Evolutionary conservation across 2,888 invertebrate genomes (phyloP), one percentile per base, ranked within the genome.

Genomic region (Alcis repandata): DNA sequence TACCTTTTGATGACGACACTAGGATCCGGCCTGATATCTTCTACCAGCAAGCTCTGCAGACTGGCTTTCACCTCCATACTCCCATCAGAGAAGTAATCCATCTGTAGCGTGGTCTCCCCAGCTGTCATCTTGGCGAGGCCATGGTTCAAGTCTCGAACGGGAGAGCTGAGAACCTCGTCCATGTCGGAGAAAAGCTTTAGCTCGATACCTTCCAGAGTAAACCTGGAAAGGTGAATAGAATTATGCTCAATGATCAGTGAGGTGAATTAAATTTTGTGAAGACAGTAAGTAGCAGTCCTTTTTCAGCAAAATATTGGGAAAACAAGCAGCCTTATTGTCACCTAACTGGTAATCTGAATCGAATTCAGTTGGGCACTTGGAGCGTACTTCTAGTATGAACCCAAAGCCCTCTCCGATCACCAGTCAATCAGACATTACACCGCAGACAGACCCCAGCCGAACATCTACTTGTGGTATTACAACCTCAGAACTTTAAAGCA

Each of bases 131-230:
- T 95, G 8, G 96, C 96, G 4, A 97, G 86, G 0, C 96, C 96
- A 68, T 95, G 96, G 82, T 95, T 96, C 70, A 95, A 77, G 78
- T 96, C 96, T 3, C 96, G 91, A 0, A 96, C 96, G 0, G 97
- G 96, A 0, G 96, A 96, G 79, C 96, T 96, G 8, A 97, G 85
- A 0, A 96, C 93, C 84, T 97, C 97, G 61, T 96, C 96, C 72
- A 95, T 95, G 79, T 97, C 97, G 19, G 95, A 95, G 85, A 96
- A 97, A 0, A 97, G 87, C 73, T 95, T 95, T 1, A 97, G 75
- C 72, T 95, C 95, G n/a, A 96, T 74, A 33, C 96, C 96, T 70
- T 97, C 97, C 27, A 97, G 84, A 0, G 94, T 93, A 62, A 96
- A 94, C 72, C 95, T 95, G 75, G 1, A 68, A 41, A 2, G 6